A percentile compares a stretch with the other conserved stretches of the same genome.
phyloP scores from a whole-genome alignment of 2,797 vertebrate species.

The Spea hammondii region DNA sequence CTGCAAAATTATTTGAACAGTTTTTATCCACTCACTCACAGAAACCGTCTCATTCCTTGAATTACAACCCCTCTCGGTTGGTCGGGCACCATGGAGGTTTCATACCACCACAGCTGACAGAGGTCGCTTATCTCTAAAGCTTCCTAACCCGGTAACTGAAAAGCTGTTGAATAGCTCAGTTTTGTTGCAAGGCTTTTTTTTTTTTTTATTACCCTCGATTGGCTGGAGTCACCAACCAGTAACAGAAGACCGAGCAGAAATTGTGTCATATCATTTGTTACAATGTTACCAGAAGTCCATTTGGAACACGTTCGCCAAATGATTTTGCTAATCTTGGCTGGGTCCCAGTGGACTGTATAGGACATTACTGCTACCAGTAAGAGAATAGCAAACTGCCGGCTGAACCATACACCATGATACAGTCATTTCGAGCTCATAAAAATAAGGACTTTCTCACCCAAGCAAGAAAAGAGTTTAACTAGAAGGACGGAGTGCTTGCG shows the following conservation, averaged over 20 bases:
- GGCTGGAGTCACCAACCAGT: conserved; percentile 14
- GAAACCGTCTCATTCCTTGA: too few relatives aligned
- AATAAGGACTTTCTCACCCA: conserved; percentile 39
- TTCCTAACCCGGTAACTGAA: too few relatives aligned
- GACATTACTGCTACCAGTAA: neutral
- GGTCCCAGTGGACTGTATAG: conserved; percentile 13
- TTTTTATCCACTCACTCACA: too few relatives aligned
- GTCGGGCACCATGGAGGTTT: too few relatives aligned
- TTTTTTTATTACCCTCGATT: neutral
- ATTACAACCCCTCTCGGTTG: too few relatives aligned
- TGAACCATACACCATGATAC: conserved; percentile 5
- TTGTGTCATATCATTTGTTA: conserved; percentile 39
- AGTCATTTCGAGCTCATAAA: conserved; percentile 36
- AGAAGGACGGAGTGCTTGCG: conserved; percentile 5
- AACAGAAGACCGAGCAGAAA: conserved; percentile 21
- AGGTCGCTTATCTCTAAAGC: too few relatives aligned
- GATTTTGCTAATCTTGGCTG: conserved; percentile 15
- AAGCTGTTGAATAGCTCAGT: neutral
- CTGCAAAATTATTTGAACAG: too few relatives aligned
- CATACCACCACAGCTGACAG: too few relatives aligned
- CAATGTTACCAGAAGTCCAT: conserved; percentile 16
- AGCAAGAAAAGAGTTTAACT: conserved; percentile 23
- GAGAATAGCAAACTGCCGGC: neutral
- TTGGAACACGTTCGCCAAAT: conserved; percentile 7
- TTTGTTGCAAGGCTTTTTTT: neutral